These are phyloP conservation scores for Geopemphigus sp. DNA, from an alignment of 1,140 invertebrate genomes.

Conservation along the genomic window DNA sequence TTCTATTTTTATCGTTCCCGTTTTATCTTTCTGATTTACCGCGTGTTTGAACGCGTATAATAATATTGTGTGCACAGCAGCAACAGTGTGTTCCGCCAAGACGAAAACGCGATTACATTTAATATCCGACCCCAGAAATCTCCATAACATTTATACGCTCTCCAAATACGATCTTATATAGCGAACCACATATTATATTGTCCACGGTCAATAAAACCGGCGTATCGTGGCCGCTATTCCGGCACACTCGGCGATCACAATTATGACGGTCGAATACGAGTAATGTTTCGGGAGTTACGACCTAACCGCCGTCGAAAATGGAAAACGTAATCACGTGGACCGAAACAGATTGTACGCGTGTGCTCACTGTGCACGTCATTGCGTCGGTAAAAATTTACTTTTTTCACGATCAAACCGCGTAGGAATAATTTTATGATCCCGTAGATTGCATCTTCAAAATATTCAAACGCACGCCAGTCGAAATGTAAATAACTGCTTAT, in stretches of 20 bases:
- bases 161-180: too few species aligned
- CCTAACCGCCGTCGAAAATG: too few species aligned
- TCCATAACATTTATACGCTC: neutral
- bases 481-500: neutral
- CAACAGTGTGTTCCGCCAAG: neutral
- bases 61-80: neutral
- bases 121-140: neutral
- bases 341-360: too few species aligned
- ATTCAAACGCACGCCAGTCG: neutral
- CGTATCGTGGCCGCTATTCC: too few species aligned
- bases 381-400: too few species aligned
- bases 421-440: neutral
- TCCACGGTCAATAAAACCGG: too few species aligned
- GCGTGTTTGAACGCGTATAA: neutral
- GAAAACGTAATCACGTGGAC: too few species aligned
- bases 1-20: neutral
- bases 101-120: neutral
- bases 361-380: too few species aligned
- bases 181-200: too few species aligned
- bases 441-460: neutral
- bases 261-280: too few species aligned
- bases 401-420: neutral
- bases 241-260: too few species aligned
- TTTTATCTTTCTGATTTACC: neutral
- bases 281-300: too few species aligned